These are phyloP conservation scores for Acanthurus tractus DNA, from an alignment of 2,797 vertebrate species.

Conservation along the genomic window DNA sequence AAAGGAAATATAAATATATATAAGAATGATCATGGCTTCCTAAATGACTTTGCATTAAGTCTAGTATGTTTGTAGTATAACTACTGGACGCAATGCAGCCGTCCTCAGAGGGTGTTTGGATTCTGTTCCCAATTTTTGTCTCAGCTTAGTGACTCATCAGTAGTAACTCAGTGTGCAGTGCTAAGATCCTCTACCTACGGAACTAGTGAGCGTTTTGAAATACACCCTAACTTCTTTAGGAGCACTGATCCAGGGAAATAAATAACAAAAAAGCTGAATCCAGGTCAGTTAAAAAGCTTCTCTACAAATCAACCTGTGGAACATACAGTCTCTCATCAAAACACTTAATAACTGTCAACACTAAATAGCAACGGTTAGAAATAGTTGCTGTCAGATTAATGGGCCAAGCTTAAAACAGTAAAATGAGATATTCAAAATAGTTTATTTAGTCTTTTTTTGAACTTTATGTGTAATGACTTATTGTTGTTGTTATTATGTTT, in stretches of 20 bases:
- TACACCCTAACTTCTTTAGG: background rate
- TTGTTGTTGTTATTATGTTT: too few species aligned
- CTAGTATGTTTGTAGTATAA: background rate
- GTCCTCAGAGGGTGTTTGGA: too few species aligned
- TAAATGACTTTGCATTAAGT: background rate
- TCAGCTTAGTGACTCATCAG: conserved; percentile 2
- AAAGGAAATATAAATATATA: background rate
- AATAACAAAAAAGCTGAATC: too few species aligned
- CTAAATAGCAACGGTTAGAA: too few species aligned
- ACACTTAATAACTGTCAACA: too few species aligned
- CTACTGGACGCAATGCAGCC: background rate
- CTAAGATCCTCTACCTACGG: background rate
- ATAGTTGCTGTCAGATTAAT: too few species aligned
- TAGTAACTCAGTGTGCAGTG: background rate
- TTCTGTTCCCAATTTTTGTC: background rate
- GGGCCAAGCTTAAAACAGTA: too few species aligned
- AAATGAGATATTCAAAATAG: too few species aligned
- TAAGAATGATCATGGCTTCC: background rate
- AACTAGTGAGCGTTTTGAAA: background rate
- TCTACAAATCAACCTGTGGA: too few species aligned
- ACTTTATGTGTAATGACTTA: too few species aligned
- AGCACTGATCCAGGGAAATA: background rate
- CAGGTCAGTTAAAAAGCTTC: background rate
- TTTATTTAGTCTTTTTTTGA: too few species aligned
- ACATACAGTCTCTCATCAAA: too few species aligned